phyloP scores from a whole-genome alignment of 2,113 vertebrate species.

The Alexandromys fortis region DNA sequence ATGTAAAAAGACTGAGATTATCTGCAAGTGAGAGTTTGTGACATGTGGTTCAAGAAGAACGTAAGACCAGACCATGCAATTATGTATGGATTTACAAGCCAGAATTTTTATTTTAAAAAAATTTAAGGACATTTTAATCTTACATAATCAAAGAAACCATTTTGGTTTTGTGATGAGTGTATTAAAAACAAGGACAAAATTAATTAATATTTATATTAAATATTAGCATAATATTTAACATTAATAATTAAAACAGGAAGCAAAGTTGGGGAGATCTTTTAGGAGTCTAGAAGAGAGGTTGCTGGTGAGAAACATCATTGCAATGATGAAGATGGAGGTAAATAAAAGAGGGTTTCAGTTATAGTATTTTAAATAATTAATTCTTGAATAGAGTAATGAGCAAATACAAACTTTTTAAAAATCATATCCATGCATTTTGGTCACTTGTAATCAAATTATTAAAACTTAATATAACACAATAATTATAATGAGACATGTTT shows the following conservation, averaged over 20 bases:
- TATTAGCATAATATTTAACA: too few species aligned
- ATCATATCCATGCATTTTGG: background rate
- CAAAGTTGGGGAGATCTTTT: background rate
- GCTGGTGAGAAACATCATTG: background rate
- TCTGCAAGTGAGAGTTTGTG: background rate
- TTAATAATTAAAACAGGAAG: background rate
- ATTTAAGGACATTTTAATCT: background rate
- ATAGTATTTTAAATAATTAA: background rate
- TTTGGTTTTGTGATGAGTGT: background rate
- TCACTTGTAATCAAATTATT: background rate
- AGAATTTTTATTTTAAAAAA: background rate
- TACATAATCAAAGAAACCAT: background rate
- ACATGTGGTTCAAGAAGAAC: background rate
- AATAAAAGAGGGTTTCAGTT: background rate
- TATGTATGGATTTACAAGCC: background rate
- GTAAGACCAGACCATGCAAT: background rate
- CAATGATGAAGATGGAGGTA: background rate
- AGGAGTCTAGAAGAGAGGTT: background rate
- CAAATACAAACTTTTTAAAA: slow-evolving; percentile 19
- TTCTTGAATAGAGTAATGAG: background rate
- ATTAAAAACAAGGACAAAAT: background rate
- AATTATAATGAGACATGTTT: slow-evolving; percentile 27
- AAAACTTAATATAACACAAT: background rate
- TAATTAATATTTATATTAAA: background rate
- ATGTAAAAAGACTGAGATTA: background rate